Percentiles rank a stretch among this genome's conserved stretches.
Conservation (phyloP, 2,113 vertebrate genomes). For the Melanerpes aurifrons region DNA sequence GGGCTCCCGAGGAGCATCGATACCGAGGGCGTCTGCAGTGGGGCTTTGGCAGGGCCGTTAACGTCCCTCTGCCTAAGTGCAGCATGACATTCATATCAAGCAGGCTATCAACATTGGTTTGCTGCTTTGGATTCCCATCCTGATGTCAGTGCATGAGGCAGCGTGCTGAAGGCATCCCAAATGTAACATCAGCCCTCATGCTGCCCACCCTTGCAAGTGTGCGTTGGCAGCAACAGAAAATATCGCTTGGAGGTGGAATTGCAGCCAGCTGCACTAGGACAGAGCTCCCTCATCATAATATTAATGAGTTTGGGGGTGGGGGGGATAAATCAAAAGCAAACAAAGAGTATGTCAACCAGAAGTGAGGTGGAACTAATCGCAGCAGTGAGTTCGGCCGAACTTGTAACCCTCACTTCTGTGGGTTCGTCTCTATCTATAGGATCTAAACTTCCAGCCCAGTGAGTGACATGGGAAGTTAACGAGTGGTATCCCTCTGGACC, state of each 20-base stretch:
- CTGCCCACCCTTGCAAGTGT: not conserved
- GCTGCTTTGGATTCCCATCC: conserved; percentile 38
- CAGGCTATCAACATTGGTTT: conserved; percentile 15
- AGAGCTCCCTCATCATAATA: not conserved
- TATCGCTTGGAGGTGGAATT: conserved; percentile 18
- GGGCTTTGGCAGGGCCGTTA: conserved; percentile 33
- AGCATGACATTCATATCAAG: conserved; percentile 36
- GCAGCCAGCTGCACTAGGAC: not conserved
- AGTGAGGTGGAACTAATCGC: no score
- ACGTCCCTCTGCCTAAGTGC: conserved; percentile 26
- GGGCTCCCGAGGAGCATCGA: conserved; percentile 11
- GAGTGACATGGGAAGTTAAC: no score
- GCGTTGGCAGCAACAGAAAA: not conserved
- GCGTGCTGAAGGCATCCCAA: conserved; percentile 12
- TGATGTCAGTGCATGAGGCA: not conserved
- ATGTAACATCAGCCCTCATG: conserved; percentile 1
- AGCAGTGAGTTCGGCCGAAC: no score
- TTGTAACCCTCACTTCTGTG: no score
- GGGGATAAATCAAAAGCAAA: not conserved
- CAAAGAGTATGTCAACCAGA: not conserved
- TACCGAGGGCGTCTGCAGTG: conserved; percentile 12
- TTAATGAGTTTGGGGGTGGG: not conserved
- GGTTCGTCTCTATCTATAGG: no score
- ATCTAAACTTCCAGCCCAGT: no score
- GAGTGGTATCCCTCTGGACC: no score